phyloP scores from a whole-genome alignment of 2,888 invertebrate genomes.

The Drosophila nr. perissopoda region DNA sequence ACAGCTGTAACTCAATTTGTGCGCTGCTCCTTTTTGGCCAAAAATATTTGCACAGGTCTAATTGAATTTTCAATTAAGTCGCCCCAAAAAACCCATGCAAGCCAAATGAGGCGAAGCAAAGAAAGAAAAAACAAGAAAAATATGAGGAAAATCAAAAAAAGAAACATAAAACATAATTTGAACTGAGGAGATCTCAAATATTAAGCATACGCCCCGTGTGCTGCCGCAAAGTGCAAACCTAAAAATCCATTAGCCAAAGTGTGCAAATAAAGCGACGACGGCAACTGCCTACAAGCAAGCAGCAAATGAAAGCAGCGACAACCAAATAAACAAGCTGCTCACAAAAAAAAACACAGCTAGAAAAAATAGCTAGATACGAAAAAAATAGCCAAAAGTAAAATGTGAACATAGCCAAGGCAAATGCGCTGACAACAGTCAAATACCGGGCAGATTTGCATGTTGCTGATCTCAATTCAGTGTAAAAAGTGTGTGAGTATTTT shows the following conservation, averaged over 20 bases:
- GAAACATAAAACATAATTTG: slow-evolving; percentile 57
- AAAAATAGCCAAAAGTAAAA: slow-evolving; percentile 28
- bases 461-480: slow-evolving; percentile 61
- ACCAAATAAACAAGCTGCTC: slow-evolving; percentile 72
- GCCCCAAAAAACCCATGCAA: slow-evolving; percentile 49
- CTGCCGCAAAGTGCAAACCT: slow-evolving; percentile 60
- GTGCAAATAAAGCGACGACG: slow-evolving; percentile 64
- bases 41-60: slow-evolving; percentile 80
- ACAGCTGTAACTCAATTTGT: slow-evolving; percentile 75
- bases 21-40: slow-evolving; percentile 39
- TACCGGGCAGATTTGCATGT: slow-evolving; percentile 70
- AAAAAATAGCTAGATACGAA: background rate
- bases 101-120: slow-evolving; percentile 60
- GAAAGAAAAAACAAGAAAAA: background rate
- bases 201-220: slow-evolving; percentile 74
- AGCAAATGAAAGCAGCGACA: slow-evolving; percentile 73
- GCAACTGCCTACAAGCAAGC: slow-evolving; percentile 42
- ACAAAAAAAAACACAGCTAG: slow-evolving; percentile 8
- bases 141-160: background rate
- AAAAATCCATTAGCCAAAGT: slow-evolving; percentile 78
- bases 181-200: slow-evolving; percentile 57
- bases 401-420: slow-evolving; percentile 52
- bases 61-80: slow-evolving; percentile 80
- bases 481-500: background rate
- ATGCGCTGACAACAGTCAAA: slow-evolving; percentile 74